Base-by-base conservation (phyloP, 2,888 invertebrate genomes). In the Drosophila mettleri region DNA sequence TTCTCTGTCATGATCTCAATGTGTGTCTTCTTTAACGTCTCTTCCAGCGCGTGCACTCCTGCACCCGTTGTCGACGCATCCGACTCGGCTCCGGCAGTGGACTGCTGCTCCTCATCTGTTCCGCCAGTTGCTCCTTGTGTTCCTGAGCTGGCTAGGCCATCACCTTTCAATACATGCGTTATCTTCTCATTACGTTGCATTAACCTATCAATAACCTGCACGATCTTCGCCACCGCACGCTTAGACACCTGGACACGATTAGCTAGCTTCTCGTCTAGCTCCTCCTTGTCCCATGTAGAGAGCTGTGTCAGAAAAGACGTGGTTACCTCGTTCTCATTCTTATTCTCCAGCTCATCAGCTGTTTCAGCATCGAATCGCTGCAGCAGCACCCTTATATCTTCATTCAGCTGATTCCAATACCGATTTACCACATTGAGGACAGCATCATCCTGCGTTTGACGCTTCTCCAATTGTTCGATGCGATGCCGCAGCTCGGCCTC, bases 311-410 rank as follows among this genome's bases (percentile, higher is more conserved):
- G 94, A 92, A 99, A 99, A 7, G 98, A 98, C 9, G 98, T 98
- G 9, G 98, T 98, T 0, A 98, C 98, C 93, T 98, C 98, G 92
- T 97, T 98, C 92, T 98, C 98, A 94, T 98, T 98, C 93, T 97
- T 97, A 90, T 97, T 98, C 92, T 98, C 98, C 0, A 96, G 96
- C 92, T 98, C 98, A 93, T 98, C 98, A 6, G 98, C 98, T 12
- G 98, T 98, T 93, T 99, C 99, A 0, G 98, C 98, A 94, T 99
- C 99, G 93, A 99, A 99, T 75, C 99, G 94, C 91, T 99, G 98
- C 75, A 99, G 92, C 61, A 99, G 93, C 14, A 99, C 96, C 76
- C 99, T 94, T 78, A 99, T 97, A 91, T 99, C 99, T 93, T 99
- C 99, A 93, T 99, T 99, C 29, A 99, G 93, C 92, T 98, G 96